A percentile compares a stretch with the other conserved stretches of the same genome.
Conservation (phyloP, 2,797 vertebrate species). For the Amphiprion clarkii region DNA sequence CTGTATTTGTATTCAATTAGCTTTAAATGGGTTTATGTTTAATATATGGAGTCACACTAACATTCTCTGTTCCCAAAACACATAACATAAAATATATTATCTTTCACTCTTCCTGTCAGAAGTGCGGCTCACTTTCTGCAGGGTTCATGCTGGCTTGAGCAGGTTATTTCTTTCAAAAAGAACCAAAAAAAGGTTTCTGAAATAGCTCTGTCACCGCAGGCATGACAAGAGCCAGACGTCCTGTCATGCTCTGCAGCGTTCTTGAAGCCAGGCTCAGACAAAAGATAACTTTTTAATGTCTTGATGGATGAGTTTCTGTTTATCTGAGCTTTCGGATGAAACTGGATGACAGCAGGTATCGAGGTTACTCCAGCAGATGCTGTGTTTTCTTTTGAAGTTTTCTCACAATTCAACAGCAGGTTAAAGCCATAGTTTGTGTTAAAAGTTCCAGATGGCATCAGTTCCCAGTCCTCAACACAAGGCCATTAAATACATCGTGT, state of each 20-base stretch:
- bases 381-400: too few relatives aligned
- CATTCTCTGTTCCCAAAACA: slow-evolving; percentile 55
- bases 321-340: slow-evolving; percentile 20
- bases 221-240: slow-evolving; percentile 54
- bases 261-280: slow-evolving; percentile 22
- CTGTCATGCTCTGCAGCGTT: slow-evolving; percentile 25
- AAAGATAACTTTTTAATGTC: slow-evolving; percentile 17
- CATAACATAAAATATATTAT: slow-evolving; percentile 58
- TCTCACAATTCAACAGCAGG: neutral
- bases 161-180: slow-evolving; percentile 32
- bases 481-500: too few relatives aligned
- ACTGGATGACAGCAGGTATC: slow-evolving; percentile 9
- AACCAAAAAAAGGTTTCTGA: neutral
- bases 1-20: slow-evolving; percentile 81
- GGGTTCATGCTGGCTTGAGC: slow-evolving; percentile 20
- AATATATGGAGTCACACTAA: slow-evolving; percentile 58
- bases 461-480: too few relatives aligned
- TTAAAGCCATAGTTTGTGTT: neutral
- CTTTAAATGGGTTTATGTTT: slow-evolving; percentile 73
- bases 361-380: neutral
- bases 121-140: slow-evolving; percentile 37
- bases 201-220: slow-evolving; percentile 12
- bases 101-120: slow-evolving; percentile 56
- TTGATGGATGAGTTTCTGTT: slow-evolving; percentile 34
- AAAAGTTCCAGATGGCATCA: too few relatives aligned